These are phyloP conservation scores for Subacronicta megacephala DNA, from an alignment of 2,888 invertebrate genomes.

Conservation along the genomic window DNA sequence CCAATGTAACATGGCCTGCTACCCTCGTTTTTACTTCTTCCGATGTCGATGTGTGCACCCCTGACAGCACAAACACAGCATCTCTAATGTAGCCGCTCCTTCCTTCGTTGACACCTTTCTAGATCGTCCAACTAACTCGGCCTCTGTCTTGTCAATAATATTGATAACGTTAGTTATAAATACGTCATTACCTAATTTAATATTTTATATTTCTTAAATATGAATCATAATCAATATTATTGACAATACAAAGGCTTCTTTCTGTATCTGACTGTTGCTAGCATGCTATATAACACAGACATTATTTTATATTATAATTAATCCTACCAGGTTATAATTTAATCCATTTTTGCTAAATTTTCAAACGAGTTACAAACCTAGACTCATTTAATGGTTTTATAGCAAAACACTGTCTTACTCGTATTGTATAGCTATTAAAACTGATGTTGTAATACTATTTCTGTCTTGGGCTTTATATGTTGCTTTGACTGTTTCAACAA, in stretches of 20 bases:
- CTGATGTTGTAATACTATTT: conserved; percentile 19
- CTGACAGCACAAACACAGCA: conserved; percentile 83
- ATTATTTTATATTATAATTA: conserved; percentile 68
- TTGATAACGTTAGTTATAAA: conserved; percentile 19
- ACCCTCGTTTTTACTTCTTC: conserved; percentile 69
- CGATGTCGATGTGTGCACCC: conserved; percentile 83
- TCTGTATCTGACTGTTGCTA: conserved; percentile 72
- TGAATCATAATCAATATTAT: conserved; percentile 38
- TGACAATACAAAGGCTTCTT: conserved; percentile 76
- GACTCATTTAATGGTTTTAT: background rate
- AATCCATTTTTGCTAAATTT: background rate
- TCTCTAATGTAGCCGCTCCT: conserved; percentile 85
- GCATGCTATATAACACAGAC: conserved; percentile 75
- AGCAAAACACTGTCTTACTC: conserved; percentile 48
- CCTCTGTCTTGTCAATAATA: conserved; percentile 75
- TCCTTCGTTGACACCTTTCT: conserved; percentile 88
- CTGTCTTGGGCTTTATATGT: conserved; percentile 49
- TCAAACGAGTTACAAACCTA: conserved; percentile 1
- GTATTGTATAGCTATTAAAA: conserved; percentile 52
- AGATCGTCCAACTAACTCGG: conserved; percentile 87
- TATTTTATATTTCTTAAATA: background rate
- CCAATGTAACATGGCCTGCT: conserved; percentile 72
- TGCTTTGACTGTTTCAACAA: conserved; percentile 53
- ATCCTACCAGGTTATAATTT: background rate
- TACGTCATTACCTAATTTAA: background rate